phyloP scores from a whole-genome alignment of 2,797 vertebrate species.

The Sorex maritimensis region DNA sequence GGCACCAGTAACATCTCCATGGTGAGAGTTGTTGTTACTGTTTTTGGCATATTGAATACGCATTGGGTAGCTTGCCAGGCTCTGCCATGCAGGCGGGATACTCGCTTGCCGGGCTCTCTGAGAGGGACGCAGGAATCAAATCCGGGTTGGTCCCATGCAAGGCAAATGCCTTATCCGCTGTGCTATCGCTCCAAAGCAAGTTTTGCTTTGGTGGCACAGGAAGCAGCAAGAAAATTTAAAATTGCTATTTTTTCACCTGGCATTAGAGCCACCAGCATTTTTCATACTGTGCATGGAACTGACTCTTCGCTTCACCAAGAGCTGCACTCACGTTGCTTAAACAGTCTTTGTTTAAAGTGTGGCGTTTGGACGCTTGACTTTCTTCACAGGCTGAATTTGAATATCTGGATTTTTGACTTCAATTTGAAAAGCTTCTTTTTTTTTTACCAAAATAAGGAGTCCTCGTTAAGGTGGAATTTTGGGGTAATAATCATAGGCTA shows the following conservation, averaged over 20 bases:
- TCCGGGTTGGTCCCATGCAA: too few species aligned
- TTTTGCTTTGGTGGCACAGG: not conserved
- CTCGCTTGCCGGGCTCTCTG: too few species aligned
- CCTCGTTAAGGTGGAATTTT: not conserved
- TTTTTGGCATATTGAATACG: too few species aligned
- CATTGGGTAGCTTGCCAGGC: too few species aligned
- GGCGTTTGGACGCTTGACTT: slow-evolving; percentile 23
- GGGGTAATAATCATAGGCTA: slow-evolving; percentile 6
- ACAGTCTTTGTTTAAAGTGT: not conserved
- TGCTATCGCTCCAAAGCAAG: not conserved
- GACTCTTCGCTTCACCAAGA: slow-evolving; percentile 46
- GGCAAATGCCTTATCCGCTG: too few species aligned
- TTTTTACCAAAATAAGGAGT: not conserved
- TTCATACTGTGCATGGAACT: not conserved
- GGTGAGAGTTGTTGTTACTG: too few species aligned
- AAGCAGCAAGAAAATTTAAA: not conserved
- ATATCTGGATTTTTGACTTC: slow-evolving; percentile 2
- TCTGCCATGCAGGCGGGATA: too few species aligned
- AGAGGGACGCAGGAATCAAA: too few species aligned
- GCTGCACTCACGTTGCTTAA: slow-evolving; percentile 36
- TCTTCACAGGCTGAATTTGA: not conserved
- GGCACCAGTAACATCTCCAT: too few species aligned
- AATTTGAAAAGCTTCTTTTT: slow-evolving; percentile 40
- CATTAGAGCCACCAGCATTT: not conserved
- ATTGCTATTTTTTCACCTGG: not conserved